Conservation (phyloP, 2,888 invertebrate species). For the Sminthurinus aureus region DNA sequence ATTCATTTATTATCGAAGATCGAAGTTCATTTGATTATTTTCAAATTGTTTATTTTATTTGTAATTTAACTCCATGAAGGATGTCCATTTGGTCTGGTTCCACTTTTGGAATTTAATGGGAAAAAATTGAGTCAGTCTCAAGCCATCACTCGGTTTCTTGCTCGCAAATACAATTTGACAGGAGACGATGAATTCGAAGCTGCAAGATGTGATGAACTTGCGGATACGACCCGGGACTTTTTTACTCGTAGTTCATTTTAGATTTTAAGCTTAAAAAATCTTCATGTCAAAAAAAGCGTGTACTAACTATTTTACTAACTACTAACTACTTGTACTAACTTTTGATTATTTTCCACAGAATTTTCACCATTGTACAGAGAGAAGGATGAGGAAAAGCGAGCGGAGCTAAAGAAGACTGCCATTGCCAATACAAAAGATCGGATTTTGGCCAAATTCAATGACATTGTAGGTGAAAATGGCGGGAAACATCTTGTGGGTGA, state of each 20-base stretch:
- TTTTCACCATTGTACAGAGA: not conserved
- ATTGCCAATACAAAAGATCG: not conserved
- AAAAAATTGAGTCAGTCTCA: constrained; percentile 56
- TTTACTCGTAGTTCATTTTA: constrained; percentile 25
- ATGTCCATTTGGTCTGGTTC: constrained; percentile 57
- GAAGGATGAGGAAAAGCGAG: not conserved
- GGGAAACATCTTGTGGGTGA: constrained; percentile 41
- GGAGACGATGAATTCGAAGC: constrained; percentile 49
- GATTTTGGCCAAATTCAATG: not conserved
- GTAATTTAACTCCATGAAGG: constrained; percentile 46
- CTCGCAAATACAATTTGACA: constrained; percentile 51
- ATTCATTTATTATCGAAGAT: not conserved
- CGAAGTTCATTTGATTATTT: not conserved
- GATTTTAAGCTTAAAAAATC: too few relatives aligned
- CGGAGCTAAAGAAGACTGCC: not conserved
- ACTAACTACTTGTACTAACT: too few relatives aligned
- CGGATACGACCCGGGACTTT: constrained; percentile 39
- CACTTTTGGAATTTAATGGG: constrained; percentile 59
- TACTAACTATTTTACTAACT: too few relatives aligned
- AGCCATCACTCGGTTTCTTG: constrained; percentile 58
- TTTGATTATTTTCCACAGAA: not conserved
- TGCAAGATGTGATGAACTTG: constrained; percentile 42
- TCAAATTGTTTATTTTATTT: not conserved
- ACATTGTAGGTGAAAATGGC: not conserved
- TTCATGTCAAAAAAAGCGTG: too few relatives aligned